These are phyloP conservation scores for Capromys pilorides DNA, from an alignment of 2,797 vertebrate genomes.

Conservation along the genomic window DNA sequence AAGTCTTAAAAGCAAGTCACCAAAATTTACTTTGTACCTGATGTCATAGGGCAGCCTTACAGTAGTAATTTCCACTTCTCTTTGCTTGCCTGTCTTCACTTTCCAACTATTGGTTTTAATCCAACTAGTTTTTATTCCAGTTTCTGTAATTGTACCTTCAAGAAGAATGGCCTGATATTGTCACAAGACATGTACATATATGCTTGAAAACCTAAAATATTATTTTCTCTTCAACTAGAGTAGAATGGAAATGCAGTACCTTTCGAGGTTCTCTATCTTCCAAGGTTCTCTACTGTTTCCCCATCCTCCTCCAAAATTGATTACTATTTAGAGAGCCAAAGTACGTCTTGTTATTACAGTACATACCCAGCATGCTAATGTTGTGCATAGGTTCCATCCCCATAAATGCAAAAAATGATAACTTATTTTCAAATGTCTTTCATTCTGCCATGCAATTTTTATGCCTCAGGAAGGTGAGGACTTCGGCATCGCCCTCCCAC, in stretches of 20 bases:
- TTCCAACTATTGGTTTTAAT: constrained; percentile 29
- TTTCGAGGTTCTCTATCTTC: background rate
- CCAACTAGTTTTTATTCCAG: no score
- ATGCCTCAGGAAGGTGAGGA: background rate
- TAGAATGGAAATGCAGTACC: constrained; percentile 23
- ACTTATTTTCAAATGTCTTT: background rate
- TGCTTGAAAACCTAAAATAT: constrained; percentile 6
- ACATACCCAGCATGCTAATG: background rate
- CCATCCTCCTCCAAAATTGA: background rate
- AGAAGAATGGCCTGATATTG: background rate
- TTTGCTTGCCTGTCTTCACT: background rate
- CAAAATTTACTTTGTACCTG: background rate
- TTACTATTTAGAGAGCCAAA: background rate
- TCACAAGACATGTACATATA: background rate
- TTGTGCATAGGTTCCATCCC: background rate
- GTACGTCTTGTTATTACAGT: background rate
- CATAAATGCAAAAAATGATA: background rate
- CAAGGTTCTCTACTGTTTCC: background rate
- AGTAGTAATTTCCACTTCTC: background rate
- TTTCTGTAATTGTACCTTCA: constrained; percentile 14
- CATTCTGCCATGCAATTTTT: background rate
- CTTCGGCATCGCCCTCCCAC: background rate
- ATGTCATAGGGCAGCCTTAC: background rate
- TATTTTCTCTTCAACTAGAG: background rate
- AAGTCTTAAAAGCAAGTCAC: background rate